phyloP scores from a whole-genome alignment of 2,797 vertebrate genomes.

The Eulemur coronatus region DNA sequence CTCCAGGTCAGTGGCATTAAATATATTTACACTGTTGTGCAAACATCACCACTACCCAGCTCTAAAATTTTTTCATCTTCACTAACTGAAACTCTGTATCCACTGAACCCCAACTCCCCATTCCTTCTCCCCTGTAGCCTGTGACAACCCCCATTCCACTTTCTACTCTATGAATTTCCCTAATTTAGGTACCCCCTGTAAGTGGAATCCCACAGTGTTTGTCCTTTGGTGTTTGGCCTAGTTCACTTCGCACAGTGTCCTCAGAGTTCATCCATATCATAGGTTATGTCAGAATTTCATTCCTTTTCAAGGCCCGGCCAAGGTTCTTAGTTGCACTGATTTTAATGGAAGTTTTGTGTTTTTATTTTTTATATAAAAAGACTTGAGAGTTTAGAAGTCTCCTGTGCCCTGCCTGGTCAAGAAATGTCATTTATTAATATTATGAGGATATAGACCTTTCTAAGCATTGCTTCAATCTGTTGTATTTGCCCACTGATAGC shows the following conservation, averaged over 20 bases:
- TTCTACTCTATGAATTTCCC: not conserved
- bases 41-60: not conserved
- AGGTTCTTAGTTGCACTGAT: not conserved
- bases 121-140: fast-evolving
- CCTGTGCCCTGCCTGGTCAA: not conserved
- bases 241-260: not conserved
- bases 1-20: not conserved
- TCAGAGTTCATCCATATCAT: not conserved
- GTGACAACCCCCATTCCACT: no score
- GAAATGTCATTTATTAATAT: not conserved
- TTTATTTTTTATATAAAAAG: not conserved
- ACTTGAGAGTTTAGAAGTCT: not conserved
- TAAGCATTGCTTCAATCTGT: not conserved
- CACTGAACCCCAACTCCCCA: not conserved
- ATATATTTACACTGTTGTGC: fast-evolving
- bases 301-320: not conserved
- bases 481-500: not conserved
- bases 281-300: not conserved
- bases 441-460: not conserved
- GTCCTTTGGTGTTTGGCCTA: not conserved
- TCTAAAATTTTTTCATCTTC: not conserved
- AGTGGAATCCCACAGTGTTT: not conserved
- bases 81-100: not conserved
- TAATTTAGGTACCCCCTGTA: not conserved
- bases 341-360: not conserved